Evolutionary conservation across 2,113 vertebrate species (phyloP).

Genomic region (Eudyptes chrysolophus): DNA sequence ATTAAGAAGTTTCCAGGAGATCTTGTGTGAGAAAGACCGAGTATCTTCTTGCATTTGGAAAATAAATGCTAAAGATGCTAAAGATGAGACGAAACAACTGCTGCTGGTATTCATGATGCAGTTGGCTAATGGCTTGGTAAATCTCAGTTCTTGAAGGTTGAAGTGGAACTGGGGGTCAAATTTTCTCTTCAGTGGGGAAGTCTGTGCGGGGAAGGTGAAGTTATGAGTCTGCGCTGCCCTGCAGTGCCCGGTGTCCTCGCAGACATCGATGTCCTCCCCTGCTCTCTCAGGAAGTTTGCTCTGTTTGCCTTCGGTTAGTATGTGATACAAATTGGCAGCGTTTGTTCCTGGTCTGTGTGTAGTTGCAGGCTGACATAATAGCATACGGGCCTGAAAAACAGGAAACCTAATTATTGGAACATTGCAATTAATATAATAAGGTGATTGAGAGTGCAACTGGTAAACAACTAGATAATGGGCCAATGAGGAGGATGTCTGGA

Average conservation of each 20-base stretch:
- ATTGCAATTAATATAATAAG: background rate
- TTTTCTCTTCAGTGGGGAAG: background rate
- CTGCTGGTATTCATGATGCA: background rate
- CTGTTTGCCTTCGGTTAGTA: background rate
- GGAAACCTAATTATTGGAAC: background rate
- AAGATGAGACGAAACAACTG: background rate
- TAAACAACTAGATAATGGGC: background rate
- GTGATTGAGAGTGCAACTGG: background rate
- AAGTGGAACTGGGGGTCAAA: background rate
- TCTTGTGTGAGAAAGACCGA: background rate
- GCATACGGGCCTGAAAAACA: background rate
- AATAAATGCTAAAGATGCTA: background rate
- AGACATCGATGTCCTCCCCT: background rate
- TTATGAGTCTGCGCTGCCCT: fast-evolving
- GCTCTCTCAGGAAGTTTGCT: background rate
- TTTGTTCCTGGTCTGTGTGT: background rate
- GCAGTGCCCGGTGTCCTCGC: background rate
- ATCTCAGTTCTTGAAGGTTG: background rate
- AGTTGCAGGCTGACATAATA: background rate
- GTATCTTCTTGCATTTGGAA: background rate
- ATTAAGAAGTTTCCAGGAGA: background rate
- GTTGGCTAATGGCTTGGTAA: background rate
- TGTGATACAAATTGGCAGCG: background rate
- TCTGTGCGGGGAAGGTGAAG: background rate
- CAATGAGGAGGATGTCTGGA: background rate